Conservation (phyloP, 2,113 vertebrate genomes). For the Ardeotis arabs region DNA sequence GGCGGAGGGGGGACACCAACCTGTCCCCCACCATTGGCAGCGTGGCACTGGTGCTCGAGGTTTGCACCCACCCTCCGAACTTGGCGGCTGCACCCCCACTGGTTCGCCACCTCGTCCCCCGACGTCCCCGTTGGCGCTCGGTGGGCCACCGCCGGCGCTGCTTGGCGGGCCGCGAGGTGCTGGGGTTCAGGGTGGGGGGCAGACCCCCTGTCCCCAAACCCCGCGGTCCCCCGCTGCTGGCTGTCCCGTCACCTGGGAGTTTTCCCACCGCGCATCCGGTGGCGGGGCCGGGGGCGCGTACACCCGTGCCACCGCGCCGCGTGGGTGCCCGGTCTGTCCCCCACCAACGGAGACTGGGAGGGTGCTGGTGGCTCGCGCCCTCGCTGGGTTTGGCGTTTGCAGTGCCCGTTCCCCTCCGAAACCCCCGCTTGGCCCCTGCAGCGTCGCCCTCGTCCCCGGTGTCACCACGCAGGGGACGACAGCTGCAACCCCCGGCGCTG, state of each 20-base stretch:
- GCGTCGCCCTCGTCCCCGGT: neutral
- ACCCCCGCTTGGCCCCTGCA: neutral
- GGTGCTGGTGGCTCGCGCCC: neutral
- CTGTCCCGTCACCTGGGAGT: neutral
- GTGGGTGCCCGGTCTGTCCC: rapidly evolving
- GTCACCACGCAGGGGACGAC: neutral
- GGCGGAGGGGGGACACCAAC: neutral
- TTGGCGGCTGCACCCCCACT: neutral
- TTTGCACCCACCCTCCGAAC: neutral
- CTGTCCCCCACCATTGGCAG: neutral
- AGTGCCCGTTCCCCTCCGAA: rapidly evolving
- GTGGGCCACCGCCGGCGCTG: neutral
- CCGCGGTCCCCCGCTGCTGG: neutral
- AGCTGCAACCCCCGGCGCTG: neutral
- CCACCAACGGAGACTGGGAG: neutral
- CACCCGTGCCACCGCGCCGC: rapidly evolving
- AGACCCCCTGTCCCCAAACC: neutral
- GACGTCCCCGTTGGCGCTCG: rapidly evolving
- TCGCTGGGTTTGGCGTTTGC: neutral
- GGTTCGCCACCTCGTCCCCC: neutral
- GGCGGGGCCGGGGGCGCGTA: neutral
- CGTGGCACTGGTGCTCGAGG: rapidly evolving
- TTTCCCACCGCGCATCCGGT: neutral
- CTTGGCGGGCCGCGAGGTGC: neutral
- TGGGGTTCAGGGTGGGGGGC: neutral